Evolutionary conservation across 1,140 invertebrate species (phyloP), one percentile per base, ranked within the genome.

Genomic region (Penaeus indicus): DNA sequence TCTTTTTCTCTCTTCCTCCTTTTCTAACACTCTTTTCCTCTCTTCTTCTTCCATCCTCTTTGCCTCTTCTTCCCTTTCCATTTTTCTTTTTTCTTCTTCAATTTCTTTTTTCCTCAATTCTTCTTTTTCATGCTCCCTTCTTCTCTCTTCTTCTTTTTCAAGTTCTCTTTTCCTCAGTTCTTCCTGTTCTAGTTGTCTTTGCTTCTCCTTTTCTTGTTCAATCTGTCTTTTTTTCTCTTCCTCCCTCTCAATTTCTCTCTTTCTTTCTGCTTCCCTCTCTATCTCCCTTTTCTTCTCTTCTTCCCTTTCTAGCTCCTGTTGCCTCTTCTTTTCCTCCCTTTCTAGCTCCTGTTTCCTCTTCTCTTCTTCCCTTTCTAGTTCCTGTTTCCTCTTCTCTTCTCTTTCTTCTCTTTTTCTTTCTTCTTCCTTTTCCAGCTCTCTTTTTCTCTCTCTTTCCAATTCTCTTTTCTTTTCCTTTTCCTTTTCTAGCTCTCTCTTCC

Each of bases 21-120:
- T 25, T 25, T 84, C 64, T 32, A 22, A 8, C 10, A 21, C 27
- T 67, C 81, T 83, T 16, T 83, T 27, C 22, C 32, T 21, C 27
- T 47, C 54, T 61, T 22, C 60, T 79, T 47, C 32, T 3, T 27
- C 3, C 54, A n/a, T 25, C 60, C 7, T 54, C 25, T 27, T n/a
- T 32, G 62, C 61, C 67, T 81, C 78, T 61, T 47, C 25, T 62
- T 25, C 78, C 3, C 10, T 75, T 38, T 21, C 16, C 4, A 11
- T n/a, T 21, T 47, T 60, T 84, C 27, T n/a, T 27, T 84, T 67
- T 61, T 87, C 27, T 27, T 86, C 62, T 38, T 21, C 27, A 11
- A 62, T 60, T 5, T 32, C 80, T 62, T 38, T 63, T 63, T 82
- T 27, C 67, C 13, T 75, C 25, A 4, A 13, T 60, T 27, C 21